Percentiles rank a stretch among this genome's conserved stretches.
Evolutionary conservation across 2,888 invertebrate genomes (phyloP).

Genomic region (Standfussiana lucernea): DNA sequence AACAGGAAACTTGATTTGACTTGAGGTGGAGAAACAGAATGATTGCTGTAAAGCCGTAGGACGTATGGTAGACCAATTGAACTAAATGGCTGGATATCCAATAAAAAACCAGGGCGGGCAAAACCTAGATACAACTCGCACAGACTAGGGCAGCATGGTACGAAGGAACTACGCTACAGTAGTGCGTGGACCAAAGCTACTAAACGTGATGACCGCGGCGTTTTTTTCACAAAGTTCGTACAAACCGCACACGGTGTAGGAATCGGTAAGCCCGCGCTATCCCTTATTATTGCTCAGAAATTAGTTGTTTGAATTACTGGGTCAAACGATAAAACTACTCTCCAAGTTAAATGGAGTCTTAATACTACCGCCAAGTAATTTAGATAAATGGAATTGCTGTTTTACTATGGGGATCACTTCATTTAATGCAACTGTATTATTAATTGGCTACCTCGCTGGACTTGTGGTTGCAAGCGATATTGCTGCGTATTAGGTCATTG

Average conservation of each 20-base stretch:
- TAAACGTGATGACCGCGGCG: background rate
- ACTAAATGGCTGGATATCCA: background rate
- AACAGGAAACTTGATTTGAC: background rate
- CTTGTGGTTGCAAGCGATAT: background rate
- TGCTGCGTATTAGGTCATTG: background rate
- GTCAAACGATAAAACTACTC: conserved; percentile 64
- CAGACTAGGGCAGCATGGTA: background rate
- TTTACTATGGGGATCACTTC: conserved; percentile 49
- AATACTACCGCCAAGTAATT: conserved; percentile 64
- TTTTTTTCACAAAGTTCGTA: conserved; percentile 22
- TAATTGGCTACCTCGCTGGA: background rate
- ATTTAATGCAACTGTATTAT: conserved; percentile 40
- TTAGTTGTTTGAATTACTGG: conserved; percentile 69
- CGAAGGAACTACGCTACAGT: background rate
- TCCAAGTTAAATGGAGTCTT: conserved; percentile 61
- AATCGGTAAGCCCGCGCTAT: conserved; percentile 30
- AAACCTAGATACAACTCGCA: background rate
- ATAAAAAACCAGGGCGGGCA: background rate
- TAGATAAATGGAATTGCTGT: conserved; percentile 64
- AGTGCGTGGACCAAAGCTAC: background rate
- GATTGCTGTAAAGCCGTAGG: too few species aligned
- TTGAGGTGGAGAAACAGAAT: background rate
- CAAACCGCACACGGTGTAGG: conserved; percentile 17
- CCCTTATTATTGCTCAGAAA: conserved; percentile 61
- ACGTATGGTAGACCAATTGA: background rate